Evolutionary conservation across 2,113 vertebrate species (phyloP), one percentile per base, ranked within the genome.

Genomic region (Eulemur macaco): DNA sequence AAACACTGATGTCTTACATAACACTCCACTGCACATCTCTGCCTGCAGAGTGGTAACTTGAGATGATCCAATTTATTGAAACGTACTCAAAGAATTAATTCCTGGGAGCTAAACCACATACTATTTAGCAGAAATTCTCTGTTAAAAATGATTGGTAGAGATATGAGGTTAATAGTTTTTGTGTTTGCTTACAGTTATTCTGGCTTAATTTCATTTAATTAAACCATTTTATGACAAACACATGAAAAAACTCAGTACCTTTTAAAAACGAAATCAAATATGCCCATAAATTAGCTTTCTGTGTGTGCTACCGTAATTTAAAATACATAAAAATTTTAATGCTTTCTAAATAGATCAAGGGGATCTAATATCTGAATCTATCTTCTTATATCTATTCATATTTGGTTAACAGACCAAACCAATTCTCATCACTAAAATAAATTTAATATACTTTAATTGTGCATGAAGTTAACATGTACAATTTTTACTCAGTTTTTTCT

Each of bases 161-260:
- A 86, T 64, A 73, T 12, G 1, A 76, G n/a, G 42, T 93, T 93
- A 95, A 50, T 94, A 60, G 15, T 92, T 89, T 94, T 83, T 90
- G 90, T 76, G 31, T 54, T 69, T 96, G 6, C 89, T 92, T 71
- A 94, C 9, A 69, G 74, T 85, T 78, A 85, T 69, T 93, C 64
- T 74, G 56, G 31, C 60, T 92, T 95, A 90, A 89, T 87, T 89
- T 95, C 69, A 89, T 86, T 95, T 87, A 85, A 85, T 96, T 83
- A 91, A 89, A 77, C 54, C 56, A 91, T 93, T 89, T 86, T 58
- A 84, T 81, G 86, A 89, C 56, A 89, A 92, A 94, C 39, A 88
- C 39, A 82, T 91, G 31, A 89, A 97, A 89, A 87, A 89, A 12
- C 90, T 94, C 42, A 74, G 37, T 63, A 95, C 15, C 37, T 96